phyloP scores from a whole-genome alignment of 2,113 vertebrate species.

The Acanthisitta chloris region DNA sequence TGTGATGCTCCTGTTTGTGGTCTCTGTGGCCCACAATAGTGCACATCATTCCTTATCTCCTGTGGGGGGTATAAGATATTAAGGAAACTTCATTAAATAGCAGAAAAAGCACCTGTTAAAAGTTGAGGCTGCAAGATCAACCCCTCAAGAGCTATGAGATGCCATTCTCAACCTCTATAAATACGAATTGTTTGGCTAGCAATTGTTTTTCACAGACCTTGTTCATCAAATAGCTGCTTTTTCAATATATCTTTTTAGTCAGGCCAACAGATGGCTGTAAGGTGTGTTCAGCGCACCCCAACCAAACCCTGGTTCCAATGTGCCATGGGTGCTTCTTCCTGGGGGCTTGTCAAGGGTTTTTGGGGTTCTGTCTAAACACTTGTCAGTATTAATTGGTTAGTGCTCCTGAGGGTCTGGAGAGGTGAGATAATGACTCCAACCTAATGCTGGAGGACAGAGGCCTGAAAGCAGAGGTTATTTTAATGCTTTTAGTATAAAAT shows the following conservation, averaged over 20 bases:
- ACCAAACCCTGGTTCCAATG: not conserved
- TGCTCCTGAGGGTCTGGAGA: not conserved
- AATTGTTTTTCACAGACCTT: not conserved
- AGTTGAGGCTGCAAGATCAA: not conserved
- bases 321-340: not conserved
- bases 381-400: not conserved
- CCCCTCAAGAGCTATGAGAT: not conserved
- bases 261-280: rapidly evolving
- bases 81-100: not conserved
- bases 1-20: rapidly evolving
- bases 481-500: not conserved
- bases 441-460: not conserved
- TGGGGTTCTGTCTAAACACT: not conserved
- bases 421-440: not conserved
- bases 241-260: not conserved
- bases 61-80: rapidly evolving
- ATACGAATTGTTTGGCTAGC: not conserved
- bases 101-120: not conserved
- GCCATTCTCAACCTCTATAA: not conserved
- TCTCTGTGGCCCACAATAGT: not conserved
- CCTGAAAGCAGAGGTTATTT: not conserved
- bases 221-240: not conserved
- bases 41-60: rapidly evolving
- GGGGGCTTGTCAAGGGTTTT: rapidly evolving
- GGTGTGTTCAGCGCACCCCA: too few species aligned